phyloP scores from a whole-genome alignment of 1,140 invertebrate genomes.

The Drosophila funebris region DNA sequence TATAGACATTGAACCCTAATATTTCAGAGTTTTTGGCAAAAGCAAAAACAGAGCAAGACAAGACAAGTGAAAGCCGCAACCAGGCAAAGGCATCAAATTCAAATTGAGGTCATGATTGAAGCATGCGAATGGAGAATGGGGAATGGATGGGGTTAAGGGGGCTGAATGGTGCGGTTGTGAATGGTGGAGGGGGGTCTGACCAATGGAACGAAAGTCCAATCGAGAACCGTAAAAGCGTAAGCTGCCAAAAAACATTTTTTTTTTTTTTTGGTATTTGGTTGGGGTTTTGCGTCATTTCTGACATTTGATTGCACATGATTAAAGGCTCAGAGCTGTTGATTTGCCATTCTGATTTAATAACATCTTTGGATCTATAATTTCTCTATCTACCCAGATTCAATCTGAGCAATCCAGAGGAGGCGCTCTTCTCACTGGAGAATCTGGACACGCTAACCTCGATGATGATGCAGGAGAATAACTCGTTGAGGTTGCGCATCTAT shows the following conservation, averaged over 20 bases:
- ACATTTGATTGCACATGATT: constrained; percentile 69
- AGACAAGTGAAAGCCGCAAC: constrained; percentile 63
- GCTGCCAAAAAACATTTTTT: constrained; percentile 66
- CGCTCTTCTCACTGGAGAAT: constrained; percentile 79
- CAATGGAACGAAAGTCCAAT: constrained; percentile 36
- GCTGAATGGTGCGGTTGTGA: constrained; percentile 4
- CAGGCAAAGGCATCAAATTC: constrained; percentile 76
- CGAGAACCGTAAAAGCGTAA: constrained; percentile 48
- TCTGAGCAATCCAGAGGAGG: constrained; percentile 79
- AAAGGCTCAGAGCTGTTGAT: constrained; percentile 70
- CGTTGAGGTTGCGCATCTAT: constrained; percentile 77
- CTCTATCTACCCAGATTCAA: constrained; percentile 67
- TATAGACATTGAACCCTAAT: constrained; percentile 75
- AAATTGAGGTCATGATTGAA: constrained; percentile 83
- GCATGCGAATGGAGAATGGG: constrained; percentile 20
- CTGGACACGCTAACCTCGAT: constrained; percentile 78
- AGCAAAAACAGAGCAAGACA: constrained; percentile 4
- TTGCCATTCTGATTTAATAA: constrained; percentile 73
- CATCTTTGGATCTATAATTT: not conserved
- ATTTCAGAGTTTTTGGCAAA: constrained; percentile 56
- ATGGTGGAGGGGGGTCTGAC: not conserved
- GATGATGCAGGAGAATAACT: constrained; percentile 82
- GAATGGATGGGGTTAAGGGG: not conserved
- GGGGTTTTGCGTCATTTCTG: constrained; percentile 13
- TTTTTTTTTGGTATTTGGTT: constrained; percentile 42